Evolutionary conservation across 2,797 vertebrate species (phyloP), one percentile per base, ranked within the genome.

Genomic region (Xerus rutilus): DNA sequence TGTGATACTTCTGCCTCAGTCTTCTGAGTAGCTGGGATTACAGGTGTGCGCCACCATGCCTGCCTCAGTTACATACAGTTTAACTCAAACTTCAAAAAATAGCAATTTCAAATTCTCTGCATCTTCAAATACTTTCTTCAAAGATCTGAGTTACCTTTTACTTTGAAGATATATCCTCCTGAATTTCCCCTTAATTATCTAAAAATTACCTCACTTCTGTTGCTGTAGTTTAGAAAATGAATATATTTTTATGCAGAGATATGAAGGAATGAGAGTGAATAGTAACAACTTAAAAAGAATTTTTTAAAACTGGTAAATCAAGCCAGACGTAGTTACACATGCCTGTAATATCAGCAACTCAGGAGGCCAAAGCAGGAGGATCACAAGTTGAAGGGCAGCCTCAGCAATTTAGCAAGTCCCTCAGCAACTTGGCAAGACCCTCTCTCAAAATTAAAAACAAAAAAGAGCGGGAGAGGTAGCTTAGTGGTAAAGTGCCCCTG

Each of bases 101-200:
- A 89, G n/a, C 32, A 21, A 17, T 83, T 96, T 95, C 28, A 89
- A n/a, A 69, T 59, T 20, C 62, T 96, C 11, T 86, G 3, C 25
- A 62, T 89, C 65, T 91, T 93, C 70, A 70, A 49, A 88, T 23
- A 49, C 1, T 32, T 64, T 57, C 45, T 88, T 47, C n/a, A 7
- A 35, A 62, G 83, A 57, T 91, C 52, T 69, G 47, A 77, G 1
- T 78, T 86, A 28, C 30, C n/a, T 39, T 89, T 74, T 74, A 64
- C 70, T 28, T 74, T 64, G n/a, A 86, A 78, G 12, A 81, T 84
- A 70, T 86, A 11, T 64, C 57, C 39, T 85, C 70, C 2, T 77
- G 17, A 79, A 52, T 93, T 84, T 87, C 17, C 32, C 45, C 57
- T 23, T 94, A 35, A 12, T 72, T 32, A 13, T 78, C 35, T 70